phyloP scores from a whole-genome alignment of 2,888 invertebrate species.

The Dicycla oo region DNA sequence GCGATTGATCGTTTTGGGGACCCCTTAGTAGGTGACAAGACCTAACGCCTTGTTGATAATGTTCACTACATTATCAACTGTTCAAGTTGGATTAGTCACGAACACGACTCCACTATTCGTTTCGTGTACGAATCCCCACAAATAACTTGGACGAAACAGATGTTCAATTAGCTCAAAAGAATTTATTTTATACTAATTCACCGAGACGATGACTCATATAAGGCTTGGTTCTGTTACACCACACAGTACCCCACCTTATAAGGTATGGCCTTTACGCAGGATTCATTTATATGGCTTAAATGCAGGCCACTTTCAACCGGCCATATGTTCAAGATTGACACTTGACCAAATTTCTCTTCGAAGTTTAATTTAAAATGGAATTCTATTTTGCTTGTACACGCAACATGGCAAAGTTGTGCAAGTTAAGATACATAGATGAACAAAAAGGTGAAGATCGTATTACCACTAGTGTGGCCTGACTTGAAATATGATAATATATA shows the following conservation, averaged over 20 bases:
- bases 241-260: constrained; percentile 83
- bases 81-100: constrained; percentile 58
- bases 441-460: constrained; percentile 55
- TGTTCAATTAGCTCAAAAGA: constrained; percentile 84
- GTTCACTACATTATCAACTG: constrained; percentile 19
- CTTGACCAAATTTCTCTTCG: constrained; percentile 84
- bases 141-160: constrained; percentile 77
- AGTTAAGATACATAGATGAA: constrained; percentile 41
- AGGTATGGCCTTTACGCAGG: constrained; percentile 86
- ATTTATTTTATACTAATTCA: constrained; percentile 85
- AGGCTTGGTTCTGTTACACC: constrained; percentile 83
- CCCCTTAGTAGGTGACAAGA: neutral
- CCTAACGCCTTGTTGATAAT: constrained; percentile 10
- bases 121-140: constrained; percentile 58
- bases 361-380: constrained; percentile 47
- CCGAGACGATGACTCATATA: constrained; percentile 84
- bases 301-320: constrained; percentile 86
- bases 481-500: constrained; percentile 62
- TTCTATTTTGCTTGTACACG: constrained; percentile 50
- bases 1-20: too few relatives aligned
- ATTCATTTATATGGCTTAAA: constrained; percentile 87
- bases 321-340: constrained; percentile 89
- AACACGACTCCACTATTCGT: constrained; percentile 48
- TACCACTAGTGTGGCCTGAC: constrained; percentile 68
- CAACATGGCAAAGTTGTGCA: constrained; percentile 41